A percentile compares a stretch with the other conserved stretches of the same genome.
Conservation (phyloP, 2,797 vertebrate genomes). For the Arrhamphus sclerolepis region DNA sequence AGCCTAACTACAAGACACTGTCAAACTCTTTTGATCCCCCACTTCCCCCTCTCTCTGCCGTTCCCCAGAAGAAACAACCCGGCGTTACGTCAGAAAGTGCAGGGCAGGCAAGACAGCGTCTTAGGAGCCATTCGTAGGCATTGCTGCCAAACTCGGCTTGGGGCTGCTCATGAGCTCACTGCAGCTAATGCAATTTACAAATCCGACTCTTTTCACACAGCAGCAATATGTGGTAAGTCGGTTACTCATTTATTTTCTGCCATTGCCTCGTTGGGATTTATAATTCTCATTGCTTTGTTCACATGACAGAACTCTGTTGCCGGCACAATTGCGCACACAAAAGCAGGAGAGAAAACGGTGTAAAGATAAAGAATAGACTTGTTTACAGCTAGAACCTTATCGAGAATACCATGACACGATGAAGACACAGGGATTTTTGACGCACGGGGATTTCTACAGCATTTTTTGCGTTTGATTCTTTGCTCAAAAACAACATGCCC, state of each 20-base stretch:
- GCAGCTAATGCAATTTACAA: conserved; percentile 74
- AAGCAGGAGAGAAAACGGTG: conserved; percentile 51
- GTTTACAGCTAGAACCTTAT: conserved; percentile 52
- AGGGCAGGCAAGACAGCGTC: conserved; percentile 80
- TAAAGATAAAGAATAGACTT: conserved; percentile 50
- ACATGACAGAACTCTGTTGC: conserved; percentile 76
- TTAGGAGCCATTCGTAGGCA: conserved; percentile 80
- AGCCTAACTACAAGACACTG: conserved; percentile 59
- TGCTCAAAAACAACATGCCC: conserved; percentile 81
- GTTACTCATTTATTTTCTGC: conserved; percentile 59
- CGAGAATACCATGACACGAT: conserved; percentile 72
- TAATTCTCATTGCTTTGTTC: conserved; percentile 66
- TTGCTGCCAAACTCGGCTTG: conserved; percentile 77
- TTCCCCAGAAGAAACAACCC: conserved; percentile 75
- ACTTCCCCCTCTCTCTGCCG: conserved; percentile 70
- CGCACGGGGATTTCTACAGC: conserved; percentile 64
- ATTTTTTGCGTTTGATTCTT: conserved; percentile 69
- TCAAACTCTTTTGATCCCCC: conserved; percentile 54
- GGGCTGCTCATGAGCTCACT: conserved; percentile 73
- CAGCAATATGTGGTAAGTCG: conserved; percentile 79
- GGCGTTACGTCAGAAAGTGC: conserved; percentile 85
- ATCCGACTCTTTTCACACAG: conserved; percentile 63
- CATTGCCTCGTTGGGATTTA: conserved; percentile 47
- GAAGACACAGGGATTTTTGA: conserved; percentile 65
- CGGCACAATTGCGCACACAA: conserved; percentile 73